Percentiles rank a stretch among this genome's conserved stretches.
These are phyloP conservation scores for Pogona vitticeps DNA, from an alignment of 2,113 vertebrate genomes.

Conservation along the genomic window DNA sequence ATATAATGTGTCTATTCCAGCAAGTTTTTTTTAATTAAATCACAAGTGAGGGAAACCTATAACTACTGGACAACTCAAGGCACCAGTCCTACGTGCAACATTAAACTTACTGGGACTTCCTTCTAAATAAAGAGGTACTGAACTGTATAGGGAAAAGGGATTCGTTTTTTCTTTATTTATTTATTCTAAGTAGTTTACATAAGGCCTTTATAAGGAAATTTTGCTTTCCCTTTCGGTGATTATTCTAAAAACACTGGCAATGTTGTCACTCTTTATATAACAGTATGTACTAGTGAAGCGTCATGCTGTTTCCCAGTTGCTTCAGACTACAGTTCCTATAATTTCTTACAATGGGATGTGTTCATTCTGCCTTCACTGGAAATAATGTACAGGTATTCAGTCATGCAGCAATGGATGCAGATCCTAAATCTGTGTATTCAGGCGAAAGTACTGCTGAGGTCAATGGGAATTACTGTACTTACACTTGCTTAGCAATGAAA, in stretches of 20 bases:
- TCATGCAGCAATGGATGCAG: too few species aligned
- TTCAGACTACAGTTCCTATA: not conserved
- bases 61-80: not conserved
- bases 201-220: fast-evolving
- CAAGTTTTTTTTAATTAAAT: not conserved
- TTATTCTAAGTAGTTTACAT: not conserved
- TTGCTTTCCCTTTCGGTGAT: not conserved
- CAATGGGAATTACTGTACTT: not conserved
- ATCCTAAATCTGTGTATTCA: not conserved
- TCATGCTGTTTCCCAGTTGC: too few species aligned
- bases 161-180: too few species aligned
- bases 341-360: not conserved
- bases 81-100: not conserved
- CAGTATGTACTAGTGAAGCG: too few species aligned
- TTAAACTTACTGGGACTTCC: fast-evolving
- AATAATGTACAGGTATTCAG: not conserved
- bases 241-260: not conserved
- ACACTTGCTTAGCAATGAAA: not conserved
- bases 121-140: not conserved
- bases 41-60: not conserved
- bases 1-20: not conserved
- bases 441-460: not conserved
- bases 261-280: too few species aligned
- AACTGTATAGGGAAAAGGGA: too few species aligned
- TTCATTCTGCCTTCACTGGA: not conserved